A percentile compares a stretch with the other conserved stretches of the same genome.
Evolutionary conservation across 2,888 invertebrate genomes (phyloP).

Genomic region (Rotaria macrura): DNA sequence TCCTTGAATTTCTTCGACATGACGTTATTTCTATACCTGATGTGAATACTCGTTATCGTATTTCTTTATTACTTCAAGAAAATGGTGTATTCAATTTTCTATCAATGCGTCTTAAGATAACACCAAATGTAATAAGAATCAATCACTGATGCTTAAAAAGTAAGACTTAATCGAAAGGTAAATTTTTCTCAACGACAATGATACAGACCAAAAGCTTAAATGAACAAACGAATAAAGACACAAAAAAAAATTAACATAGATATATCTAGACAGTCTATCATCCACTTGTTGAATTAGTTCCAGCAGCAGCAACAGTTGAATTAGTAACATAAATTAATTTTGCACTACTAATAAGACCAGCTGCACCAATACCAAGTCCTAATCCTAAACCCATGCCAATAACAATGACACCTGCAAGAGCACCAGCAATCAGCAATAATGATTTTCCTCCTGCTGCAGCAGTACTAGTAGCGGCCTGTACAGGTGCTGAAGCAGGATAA

Average conservation of each 20-base stretch:
- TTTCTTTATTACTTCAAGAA: conserved; percentile 80
- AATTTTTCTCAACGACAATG: background rate
- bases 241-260: background rate
- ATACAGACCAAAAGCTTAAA: background rate
- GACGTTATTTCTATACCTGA: conserved; percentile 83
- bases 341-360: background rate
- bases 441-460: background rate
- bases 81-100: conserved; percentile 77
- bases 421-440: background rate
- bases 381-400: background rate
- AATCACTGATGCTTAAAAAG: conserved; percentile 68
- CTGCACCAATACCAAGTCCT: background rate
- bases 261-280: too few species aligned
- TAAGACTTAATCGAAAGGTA: conserved; percentile 68
- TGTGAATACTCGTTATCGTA: conserved; percentile 82
- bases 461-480: background rate
- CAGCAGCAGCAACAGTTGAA: background rate
- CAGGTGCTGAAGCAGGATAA: background rate
- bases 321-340: background rate
- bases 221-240: background rate
- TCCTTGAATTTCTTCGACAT: too few species aligned
- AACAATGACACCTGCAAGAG: background rate
- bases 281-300: background rate
- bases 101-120: conserved; percentile 59
- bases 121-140: conserved; percentile 37